Base-by-base conservation (phyloP, 37 sponge, comb jelly and placozoan species). In the Spongilla lacustris region DNA sequence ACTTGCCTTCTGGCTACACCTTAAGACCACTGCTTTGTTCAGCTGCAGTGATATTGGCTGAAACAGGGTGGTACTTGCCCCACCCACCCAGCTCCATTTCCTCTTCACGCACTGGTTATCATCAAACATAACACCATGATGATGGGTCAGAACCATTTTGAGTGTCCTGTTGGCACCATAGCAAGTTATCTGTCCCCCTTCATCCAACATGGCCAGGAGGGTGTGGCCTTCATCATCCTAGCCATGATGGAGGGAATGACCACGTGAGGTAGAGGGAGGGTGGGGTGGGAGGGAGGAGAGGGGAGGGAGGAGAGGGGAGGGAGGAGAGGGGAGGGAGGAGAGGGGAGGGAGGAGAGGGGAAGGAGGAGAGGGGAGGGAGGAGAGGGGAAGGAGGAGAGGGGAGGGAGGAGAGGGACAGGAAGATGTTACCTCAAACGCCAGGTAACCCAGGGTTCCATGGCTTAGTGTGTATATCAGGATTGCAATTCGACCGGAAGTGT, bases 131-230 rank as follows among this genome's bases (percentile, higher is more conserved):
- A 25, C 10, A 25, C 90, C 81, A 21, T 38, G 75, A 6, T 49
- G 3, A 22, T n/a, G 36, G 48, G 58, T 66, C 67, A 81, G 22
- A 36, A 35, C 71, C 25, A 66, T 34, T 26, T 69, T 78, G 28
- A 76, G 30, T 23, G 29, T 76, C 69, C 77, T 77, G 36, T 87
- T 66, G 25, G 73, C 11, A 74, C 75, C 33, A 66, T 71, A 82
- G 41, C 87, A 87, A 9, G 66, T 81, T 8, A 66, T 46, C 25
- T 89, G 66, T 4, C 92, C 92, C 19, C 84, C 26, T 10, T 92
- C 89, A 70, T 92, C 92, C 50, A 84, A 36, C 27, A 75, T 88
- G 8, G 76, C 89, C 34, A 92, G 68, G 38, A 92, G 27, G 12
- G 1, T 24, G 10, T 36, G 26, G 6, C 33, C 11, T 2, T 76